A percentile compares a stretch with the other conserved stretches of the same genome.
Conservation (phyloP, 2,888 invertebrate genomes). For the Thymelicus sylvestris region DNA sequence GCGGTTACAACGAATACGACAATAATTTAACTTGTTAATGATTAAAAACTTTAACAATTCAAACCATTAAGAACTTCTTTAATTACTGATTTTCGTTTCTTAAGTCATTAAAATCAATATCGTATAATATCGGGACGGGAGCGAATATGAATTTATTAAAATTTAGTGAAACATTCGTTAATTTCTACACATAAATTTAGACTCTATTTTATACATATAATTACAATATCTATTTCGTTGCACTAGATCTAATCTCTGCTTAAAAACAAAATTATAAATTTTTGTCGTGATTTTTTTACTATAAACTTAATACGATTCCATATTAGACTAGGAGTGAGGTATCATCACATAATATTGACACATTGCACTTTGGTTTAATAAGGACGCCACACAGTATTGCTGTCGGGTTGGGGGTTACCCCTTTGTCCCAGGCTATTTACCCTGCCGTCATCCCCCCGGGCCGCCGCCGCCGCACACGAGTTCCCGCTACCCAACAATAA, state of each 20-base stretch:
- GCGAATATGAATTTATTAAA: conserved; percentile 53
- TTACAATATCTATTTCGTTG: conserved; percentile 70
- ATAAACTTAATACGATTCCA: conserved; percentile 40
- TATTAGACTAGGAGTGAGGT: conserved; percentile 39
- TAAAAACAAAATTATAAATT: conserved; percentile 38
- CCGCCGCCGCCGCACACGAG: conserved; percentile 84
- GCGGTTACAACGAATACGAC: neutral
- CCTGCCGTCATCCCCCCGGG: conserved; percentile 84
- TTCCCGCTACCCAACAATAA: conserved; percentile 84
- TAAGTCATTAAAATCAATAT: conserved; percentile 45
- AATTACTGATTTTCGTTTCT: conserved; percentile 1
- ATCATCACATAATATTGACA: conserved; percentile 34
- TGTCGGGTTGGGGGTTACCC: conserved; percentile 86
- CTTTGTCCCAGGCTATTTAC: conserved; percentile 82
- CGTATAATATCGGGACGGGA: conserved; percentile 80
- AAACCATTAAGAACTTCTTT: neutral
- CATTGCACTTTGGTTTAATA: conserved; percentile 77
- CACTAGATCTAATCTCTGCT: conserved; percentile 49
- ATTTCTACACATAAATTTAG: conserved; percentile 18
- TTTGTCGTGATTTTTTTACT: conserved; percentile 28
- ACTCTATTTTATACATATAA: conserved; percentile 51
- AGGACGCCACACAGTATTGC: conserved; percentile 91
- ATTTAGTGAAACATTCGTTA: conserved; percentile 12
- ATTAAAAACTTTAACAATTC: too few relatives aligned
- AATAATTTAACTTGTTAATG: neutral